These are phyloP conservation scores for Solenopsis invicta DNA, from an alignment of 1,140 invertebrate genomes.

Conservation along the genomic window DNA sequence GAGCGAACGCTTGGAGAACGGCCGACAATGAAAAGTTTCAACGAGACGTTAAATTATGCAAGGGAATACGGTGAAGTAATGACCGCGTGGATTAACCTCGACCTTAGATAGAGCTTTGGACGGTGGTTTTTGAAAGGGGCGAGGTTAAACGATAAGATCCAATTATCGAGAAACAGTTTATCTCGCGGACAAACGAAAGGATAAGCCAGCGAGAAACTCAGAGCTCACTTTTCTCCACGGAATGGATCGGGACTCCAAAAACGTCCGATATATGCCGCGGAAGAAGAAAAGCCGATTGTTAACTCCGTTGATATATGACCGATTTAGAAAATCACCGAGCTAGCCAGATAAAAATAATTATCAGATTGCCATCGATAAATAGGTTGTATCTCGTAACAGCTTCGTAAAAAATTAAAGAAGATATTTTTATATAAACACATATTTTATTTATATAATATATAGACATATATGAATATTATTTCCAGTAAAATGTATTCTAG, in stretches of 20 bases:
- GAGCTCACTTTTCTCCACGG: conserved; percentile 44
- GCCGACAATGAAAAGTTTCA: conserved; percentile 60
- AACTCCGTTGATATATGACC: conserved; percentile 52
- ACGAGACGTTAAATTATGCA: conserved; percentile 71
- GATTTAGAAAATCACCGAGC: conserved; percentile 37
- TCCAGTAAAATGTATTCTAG: background rate
- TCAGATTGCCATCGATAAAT: conserved; percentile 15
- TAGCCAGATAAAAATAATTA: conserved; percentile 39
- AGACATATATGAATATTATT: background rate
- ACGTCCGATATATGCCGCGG: conserved; percentile 43
- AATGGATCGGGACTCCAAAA: conserved; percentile 52
- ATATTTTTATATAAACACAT: background rate
- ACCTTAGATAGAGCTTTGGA: conserved; percentile 59
- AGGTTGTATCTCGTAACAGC: background rate
- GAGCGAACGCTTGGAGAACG: background rate
- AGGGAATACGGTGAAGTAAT: conserved; percentile 35
- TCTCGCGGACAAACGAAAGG: conserved; percentile 61
- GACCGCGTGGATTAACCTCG: conserved; percentile 65
- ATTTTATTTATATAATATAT: background rate
- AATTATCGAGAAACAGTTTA: conserved; percentile 78
- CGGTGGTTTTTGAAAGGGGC: conserved; percentile 55
- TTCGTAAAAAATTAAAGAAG: background rate
- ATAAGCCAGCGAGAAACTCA: conserved; percentile 52
- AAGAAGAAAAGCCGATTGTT: conserved; percentile 67
- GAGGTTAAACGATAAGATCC: conserved; percentile 75